Base-by-base conservation (phyloP, 2,113 vertebrate species). In the Bufo bufo region DNA sequence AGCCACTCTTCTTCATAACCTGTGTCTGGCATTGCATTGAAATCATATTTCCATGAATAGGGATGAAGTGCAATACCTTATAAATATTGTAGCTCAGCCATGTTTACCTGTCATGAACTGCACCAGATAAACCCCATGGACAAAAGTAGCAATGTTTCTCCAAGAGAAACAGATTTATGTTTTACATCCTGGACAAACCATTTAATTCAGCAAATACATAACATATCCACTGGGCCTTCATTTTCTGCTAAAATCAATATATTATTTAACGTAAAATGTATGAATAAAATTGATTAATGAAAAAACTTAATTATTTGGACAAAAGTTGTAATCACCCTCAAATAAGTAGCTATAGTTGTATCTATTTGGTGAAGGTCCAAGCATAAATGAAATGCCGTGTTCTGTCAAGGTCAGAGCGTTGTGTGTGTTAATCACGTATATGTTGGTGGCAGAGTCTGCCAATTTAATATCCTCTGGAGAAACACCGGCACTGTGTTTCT, bases 401-500 rank as follows among this genome's bases (percentile, higher is more conserved):
- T 1, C 0, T 0, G 0, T 77, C 45, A 85, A 54, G 0, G 33
- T 82, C 45, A 3, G 56, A 52, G 58, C 19, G 14, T 77, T 7
- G 17, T 1, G 33, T 56, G 77, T 88, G 77, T 90, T 56, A 78
- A 71, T 0, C 33, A 0, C 49, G 0, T 3, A 3, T 13, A 79
- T 79, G 0, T 87, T 90, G 89, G 8, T 86, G 89, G 79, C 82
- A 72, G 80, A 82, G 61, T 50, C 91, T 14, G 79, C 66, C 16
- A 87, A 5, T 0, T 47, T 89, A 77, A 81, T 82, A 59, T 66
- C 0, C 17, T 0, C 0, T 9, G 1, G 82, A 75, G 87, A 79
- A 84, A 86, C 63, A 52, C 45, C 47, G 83, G 33, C 63, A 0
- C 87, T 90, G 87, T 86, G 54, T 82, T 89, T 86, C 89, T 59